These are phyloP conservation scores for Agrotis exclamationis DNA, from an alignment of 2,888 invertebrate genomes.

Conservation along the genomic window DNA sequence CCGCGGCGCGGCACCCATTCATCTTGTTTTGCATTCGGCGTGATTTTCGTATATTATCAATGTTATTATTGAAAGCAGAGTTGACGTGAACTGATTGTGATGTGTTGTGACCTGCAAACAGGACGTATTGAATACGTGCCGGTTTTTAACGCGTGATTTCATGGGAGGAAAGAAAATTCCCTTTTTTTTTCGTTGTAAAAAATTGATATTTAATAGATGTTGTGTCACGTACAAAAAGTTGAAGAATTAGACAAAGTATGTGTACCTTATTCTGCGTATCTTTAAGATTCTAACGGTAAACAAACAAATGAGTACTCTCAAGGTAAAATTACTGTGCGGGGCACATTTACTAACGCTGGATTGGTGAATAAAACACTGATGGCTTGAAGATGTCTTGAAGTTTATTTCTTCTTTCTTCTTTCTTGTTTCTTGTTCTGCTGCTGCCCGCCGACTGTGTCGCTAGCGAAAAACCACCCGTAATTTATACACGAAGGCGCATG, in stretches of 20 bases:
- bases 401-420: too few species aligned
- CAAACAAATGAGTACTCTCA: background rate
- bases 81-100: conserved; percentile 45
- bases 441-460: too few species aligned
- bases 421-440: too few species aligned
- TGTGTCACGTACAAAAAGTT: background rate
- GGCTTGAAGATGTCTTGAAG: too few species aligned
- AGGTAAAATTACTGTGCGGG: background rate
- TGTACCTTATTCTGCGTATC: too few species aligned
- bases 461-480: too few species aligned
- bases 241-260: too few species aligned
- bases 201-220: background rate
- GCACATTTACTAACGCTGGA: too few species aligned
- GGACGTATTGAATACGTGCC: conserved; percentile 33
- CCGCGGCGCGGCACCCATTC: conserved; percentile 36
- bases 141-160: conserved; percentile 9
- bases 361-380: too few species aligned
- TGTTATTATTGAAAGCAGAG: conserved; percentile 49
- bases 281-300: too few species aligned
- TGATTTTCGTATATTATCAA: conserved; percentile 51
- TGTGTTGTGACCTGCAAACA: conserved; percentile 33
- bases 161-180: too few species aligned
- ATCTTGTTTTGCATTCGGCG: conserved; percentile 57
- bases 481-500: too few species aligned
- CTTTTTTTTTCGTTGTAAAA: background rate